A percentile compares a stretch with the other conserved stretches of the same genome.
Conservation (phyloP, 1,140 invertebrate genomes). For the Chlorops oryzae region DNA sequence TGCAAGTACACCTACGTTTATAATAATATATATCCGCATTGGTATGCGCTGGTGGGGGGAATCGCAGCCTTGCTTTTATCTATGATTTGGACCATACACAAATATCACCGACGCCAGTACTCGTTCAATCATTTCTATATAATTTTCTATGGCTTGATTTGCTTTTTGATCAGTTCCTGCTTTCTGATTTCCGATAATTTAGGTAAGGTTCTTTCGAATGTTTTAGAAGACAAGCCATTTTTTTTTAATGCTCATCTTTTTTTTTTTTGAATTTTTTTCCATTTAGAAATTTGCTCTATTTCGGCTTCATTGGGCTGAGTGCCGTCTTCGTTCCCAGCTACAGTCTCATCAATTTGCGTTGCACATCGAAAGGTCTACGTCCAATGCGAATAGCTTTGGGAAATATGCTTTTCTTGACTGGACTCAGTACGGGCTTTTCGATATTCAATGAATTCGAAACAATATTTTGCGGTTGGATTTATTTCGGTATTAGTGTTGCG, state of each 20-base stretch:
- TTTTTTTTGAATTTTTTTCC: background rate
- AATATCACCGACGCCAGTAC: conserved; percentile 27
- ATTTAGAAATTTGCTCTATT: conserved; percentile 36
- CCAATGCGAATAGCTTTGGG: conserved; percentile 30
- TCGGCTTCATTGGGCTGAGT: conserved; percentile 32
- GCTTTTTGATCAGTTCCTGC: conserved; percentile 34
- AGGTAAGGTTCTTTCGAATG: conserved; percentile 22
- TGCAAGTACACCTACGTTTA: conserved; percentile 37
- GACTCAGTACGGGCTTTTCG: conserved; percentile 28
- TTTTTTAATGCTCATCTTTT: background rate
- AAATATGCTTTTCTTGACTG: conserved; percentile 27
- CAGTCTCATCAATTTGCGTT: conserved; percentile 34
- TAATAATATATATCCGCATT: conserved; percentile 36
- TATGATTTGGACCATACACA: conserved; percentile 29
- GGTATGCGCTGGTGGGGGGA: conserved; percentile 26
- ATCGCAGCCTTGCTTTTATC: conserved; percentile 20
- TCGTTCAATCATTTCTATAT: conserved; percentile 39
- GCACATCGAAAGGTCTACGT: conserved; percentile 25
- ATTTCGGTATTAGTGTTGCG: conserved; percentile 21
- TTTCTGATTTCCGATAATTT: conserved; percentile 38
- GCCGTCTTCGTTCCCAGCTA: conserved; percentile 31
- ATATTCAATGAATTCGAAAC: conserved; percentile 41
- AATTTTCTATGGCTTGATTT: conserved; percentile 37
- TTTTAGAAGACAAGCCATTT: background rate
- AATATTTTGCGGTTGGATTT: conserved; percentile 25